A percentile compares a stretch with the other conserved stretches of the same genome.
These are phyloP conservation scores for Euura lappo DNA, from an alignment of 1,140 invertebrate species.

Conservation along the genomic window DNA sequence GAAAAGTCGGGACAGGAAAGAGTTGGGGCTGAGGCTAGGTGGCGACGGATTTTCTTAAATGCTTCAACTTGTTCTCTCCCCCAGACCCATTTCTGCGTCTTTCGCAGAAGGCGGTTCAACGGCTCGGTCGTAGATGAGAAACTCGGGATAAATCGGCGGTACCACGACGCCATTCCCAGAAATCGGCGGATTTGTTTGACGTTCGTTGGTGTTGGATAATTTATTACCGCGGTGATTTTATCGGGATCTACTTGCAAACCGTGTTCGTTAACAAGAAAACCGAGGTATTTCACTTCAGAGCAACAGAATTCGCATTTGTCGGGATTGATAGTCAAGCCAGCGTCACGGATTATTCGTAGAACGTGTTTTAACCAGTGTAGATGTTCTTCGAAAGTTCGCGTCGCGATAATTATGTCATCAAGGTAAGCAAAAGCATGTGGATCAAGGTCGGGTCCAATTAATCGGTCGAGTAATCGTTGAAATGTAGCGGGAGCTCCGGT, in stretches of 20 bases:
- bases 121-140: slow-evolving; percentile 42
- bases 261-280: slow-evolving; percentile 14
- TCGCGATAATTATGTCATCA: slow-evolving; percentile 37
- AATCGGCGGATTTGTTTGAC: slow-evolving; percentile 22
- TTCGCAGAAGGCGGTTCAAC: slow-evolving; percentile 39
- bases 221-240: slow-evolving; percentile 3
- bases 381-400: slow-evolving; percentile 31
- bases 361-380: slow-evolving; percentile 1
- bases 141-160: slow-evolving; percentile 44
- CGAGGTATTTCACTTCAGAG: neutral
- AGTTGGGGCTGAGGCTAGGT: slow-evolving; percentile 21
- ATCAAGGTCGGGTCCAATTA: slow-evolving; percentile 20
- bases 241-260: slow-evolving; percentile 16
- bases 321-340: neutral
- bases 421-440: slow-evolving; percentile 37
- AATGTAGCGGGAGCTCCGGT: neutral
- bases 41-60: slow-evolving; percentile 26
- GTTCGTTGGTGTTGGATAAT: slow-evolving; percentile 17
- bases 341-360: neutral
- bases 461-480: slow-evolving; percentile 23
- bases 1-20: slow-evolving; percentile 25
- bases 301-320: neutral
- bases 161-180: slow-evolving; percentile 43
- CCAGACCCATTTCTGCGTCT: slow-evolving; percentile 32
- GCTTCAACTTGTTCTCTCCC: slow-evolving; percentile 25